Percentiles rank a stretch among this genome's conserved stretches.
phyloP scores from a whole-genome alignment of 2,113 vertebrate species.

The Myodes glareolus region DNA sequence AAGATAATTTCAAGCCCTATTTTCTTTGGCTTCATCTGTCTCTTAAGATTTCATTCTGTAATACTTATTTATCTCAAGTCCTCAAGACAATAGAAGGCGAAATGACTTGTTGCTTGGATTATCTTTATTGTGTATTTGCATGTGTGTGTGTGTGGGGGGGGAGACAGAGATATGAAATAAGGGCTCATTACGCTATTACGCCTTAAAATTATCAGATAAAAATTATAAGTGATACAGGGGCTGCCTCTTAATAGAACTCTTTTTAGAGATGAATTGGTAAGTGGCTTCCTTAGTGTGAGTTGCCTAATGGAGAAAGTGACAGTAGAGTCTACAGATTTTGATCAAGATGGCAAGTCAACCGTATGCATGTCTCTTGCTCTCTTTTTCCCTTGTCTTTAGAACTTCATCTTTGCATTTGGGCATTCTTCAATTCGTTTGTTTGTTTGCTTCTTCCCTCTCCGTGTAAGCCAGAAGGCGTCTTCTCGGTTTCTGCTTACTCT shows the following conservation, averaged over 20 bases:
- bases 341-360: not conserved
- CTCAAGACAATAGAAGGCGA: conserved; percentile 25
- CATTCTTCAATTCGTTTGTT: not conserved
- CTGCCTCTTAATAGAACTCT: not conserved
- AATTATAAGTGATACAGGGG: not conserved
- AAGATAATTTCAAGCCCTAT: not conserved
- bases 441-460: not conserved
- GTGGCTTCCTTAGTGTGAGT: not conserved
- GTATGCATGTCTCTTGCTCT: rapidly evolving
- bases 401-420: not conserved
- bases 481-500: conserved; percentile 38
- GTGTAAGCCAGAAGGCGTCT: not conserved
- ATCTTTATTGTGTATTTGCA: not conserved
- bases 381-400: not conserved
- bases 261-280: not conserved
- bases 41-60: not conserved
- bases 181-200: not conserved
- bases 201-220: conserved; percentile 12
- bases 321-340: not conserved
- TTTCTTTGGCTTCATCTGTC: not conserved
- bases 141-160: not conserved
- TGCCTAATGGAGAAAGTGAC: not conserved
- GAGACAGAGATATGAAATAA: not conserved
- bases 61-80: conserved; percentile 8
- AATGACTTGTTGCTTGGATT: not conserved